Base-by-base conservation (phyloP, 2,888 invertebrate genomes). In the Yponomeuta cagnagella region DNA sequence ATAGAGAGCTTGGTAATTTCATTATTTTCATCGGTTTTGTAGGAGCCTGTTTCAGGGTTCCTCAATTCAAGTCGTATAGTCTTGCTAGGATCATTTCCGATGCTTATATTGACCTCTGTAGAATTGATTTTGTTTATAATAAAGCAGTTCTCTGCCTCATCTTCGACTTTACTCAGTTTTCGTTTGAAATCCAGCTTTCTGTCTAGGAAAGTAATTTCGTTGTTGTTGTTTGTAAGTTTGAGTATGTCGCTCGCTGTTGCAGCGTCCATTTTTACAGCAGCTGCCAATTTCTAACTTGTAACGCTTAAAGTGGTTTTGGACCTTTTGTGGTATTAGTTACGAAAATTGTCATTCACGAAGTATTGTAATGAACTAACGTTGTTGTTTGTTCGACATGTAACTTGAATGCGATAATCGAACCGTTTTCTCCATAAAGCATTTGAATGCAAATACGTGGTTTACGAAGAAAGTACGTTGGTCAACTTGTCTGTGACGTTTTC, bases 1-100 rank as follows among this genome's bases (percentile, higher is more conserved):
- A 63, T 37, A 2, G 63, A 69, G 9, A 63, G 15, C 10, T 69
- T n/a, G 10, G 63, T 58, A 3, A 69, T 3, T 0, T 76, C 73
- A 73, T 72, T 72, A n/a, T 73, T 70, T 48, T 75, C 73, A 0
- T 75, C 76, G 67, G 76, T 79, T 68, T 74, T 75, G 76, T 75
- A 74, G 23, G 43, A 43, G 9, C 74, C 76, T 70, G 75, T 77
- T 33, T 77, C 78, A 10, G 69, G 79, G 72, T 84, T 80, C 71
- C 89, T 79, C 69, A 89, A 73, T 73, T 88, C 87, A 15, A 90
- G 74, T 71, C 89, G 76, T 67, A 88, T 86, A 3, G 86, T 85
- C 75, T 85, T 88, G 76, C 78, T 81, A 9, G 83, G 78, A 74
- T 85, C 84, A 69, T 86, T 88, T 75, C 86, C 86, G 10, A 72